Base-by-base conservation (phyloP, 2,888 invertebrate species). In the Sclerodermus sp. region DNA sequence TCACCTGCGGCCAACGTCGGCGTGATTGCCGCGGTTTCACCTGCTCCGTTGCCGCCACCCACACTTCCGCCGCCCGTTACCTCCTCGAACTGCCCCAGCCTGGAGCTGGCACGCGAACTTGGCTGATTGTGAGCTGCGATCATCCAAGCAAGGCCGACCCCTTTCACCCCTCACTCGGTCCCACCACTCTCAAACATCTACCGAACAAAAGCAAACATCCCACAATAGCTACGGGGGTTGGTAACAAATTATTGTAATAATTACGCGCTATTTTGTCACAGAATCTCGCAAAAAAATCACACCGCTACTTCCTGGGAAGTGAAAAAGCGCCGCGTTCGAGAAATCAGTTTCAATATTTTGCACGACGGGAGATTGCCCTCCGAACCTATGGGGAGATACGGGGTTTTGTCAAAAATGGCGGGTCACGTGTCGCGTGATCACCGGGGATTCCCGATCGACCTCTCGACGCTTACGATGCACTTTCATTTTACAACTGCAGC, bases 1-100 rank as follows among this genome's bases (percentile, higher is more conserved):
- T 38, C 79, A 53, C 74, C 66, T 45, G 79, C 79, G 72, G 80
- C 81, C 59, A 76, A 70, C 76, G 78, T 78, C 67, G 78, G 53
- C 81, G 79, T 61, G 68, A 75, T 71, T 57, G 77, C 77, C 70
- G 73, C 73, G 69, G 79, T 57, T 45, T 42, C 47, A 17, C 74
- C 77, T 70, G 60, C 74, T 23, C 29, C 36, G 41, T 41, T 42
- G 47, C 54, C 51, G 38, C 45, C 45, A 31, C 40, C 53, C 54
- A 52, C 49, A 29, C 49, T 58, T 54, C 78, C 65, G 53, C 53
- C 54, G 41, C 40, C 53, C 45, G 49, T 60, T 60, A 51, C 59
- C 50, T 68, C 69, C 51, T 68, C 69, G 52, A 57, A 60, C 53
- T 71, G 69, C 42, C 65, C 70, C 42, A 67, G 60, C 29, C 68